phyloP scores from a whole-genome alignment of 2,888 invertebrate species.

The Agrotis ipsilon region DNA sequence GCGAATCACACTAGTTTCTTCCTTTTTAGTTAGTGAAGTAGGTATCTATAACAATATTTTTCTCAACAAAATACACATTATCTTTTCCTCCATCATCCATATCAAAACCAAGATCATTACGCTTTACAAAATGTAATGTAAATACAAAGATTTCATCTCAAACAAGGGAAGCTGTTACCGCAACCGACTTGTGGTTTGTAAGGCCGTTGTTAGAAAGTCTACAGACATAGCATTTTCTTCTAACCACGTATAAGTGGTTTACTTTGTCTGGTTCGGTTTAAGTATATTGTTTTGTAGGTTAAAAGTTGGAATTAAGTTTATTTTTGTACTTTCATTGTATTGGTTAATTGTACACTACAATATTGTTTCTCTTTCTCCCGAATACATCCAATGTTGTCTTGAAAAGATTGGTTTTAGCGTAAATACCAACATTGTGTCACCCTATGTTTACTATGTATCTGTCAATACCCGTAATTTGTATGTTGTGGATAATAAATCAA shows the following conservation, averaged over 20 bases:
- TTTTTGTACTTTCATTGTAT: background rate
- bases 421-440: too few species aligned
- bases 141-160: conserved; percentile 38
- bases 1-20: too few species aligned
- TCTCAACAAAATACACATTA: conserved; percentile 3
- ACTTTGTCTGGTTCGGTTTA: conserved; percentile 16
- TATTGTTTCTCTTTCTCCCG: too few species aligned
- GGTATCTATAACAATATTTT: background rate
- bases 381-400: too few species aligned
- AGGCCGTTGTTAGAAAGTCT: conserved; percentile 56
- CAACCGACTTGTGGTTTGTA: conserved; percentile 70
- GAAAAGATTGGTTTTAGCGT: too few species aligned
- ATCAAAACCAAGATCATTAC: conserved; percentile 41
- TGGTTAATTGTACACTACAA: too few species aligned
- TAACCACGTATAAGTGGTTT: conserved; percentile 52
- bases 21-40: background rate
- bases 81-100: background rate
- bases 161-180: conserved; percentile 58
- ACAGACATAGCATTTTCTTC: conserved; percentile 48
- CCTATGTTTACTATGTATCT: too few species aligned
- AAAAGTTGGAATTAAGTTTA: background rate
- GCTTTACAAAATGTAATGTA: conserved; percentile 36
- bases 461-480: too few species aligned
- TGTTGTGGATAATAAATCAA: too few species aligned
- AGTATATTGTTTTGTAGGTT: conserved; percentile 14